Evolutionary conservation across 2,113 vertebrate genomes (phyloP).

Genomic region (Zootoca vivipara): DNA sequence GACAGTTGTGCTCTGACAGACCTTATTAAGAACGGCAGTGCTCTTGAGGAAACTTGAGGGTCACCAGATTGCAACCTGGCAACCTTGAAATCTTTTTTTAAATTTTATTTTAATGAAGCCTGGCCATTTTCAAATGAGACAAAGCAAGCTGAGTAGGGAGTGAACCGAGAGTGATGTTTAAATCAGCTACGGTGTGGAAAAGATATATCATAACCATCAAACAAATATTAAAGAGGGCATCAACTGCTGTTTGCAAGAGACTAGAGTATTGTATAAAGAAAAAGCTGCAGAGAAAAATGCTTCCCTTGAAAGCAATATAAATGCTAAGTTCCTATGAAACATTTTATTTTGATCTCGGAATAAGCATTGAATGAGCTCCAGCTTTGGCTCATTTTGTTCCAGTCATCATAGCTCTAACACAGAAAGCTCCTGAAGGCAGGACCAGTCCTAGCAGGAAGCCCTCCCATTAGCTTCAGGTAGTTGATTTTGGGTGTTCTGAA

Average conservation of each 20-base stretch:
- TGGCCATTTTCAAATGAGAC: neutral
- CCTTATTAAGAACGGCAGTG: no score
- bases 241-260: neutral
- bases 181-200: neutral
- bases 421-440: neutral
- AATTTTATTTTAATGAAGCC: neutral
- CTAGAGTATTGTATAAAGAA: neutral
- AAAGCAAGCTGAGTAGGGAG: neutral
- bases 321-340: neutral
- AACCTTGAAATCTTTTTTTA: no score
- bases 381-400: neutral
- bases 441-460: neutral
- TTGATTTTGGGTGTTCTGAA: neutral
- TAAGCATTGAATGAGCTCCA: neutral
- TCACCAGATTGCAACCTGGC: neutral
- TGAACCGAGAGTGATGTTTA: neutral
- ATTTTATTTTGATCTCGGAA: neutral
- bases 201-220: neutral
- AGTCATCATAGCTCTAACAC: neutral
- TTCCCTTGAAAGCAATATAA: neutral
- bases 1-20: no score
- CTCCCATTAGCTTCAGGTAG: neutral
- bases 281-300: neutral
- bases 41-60: neutral
- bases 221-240: neutral